Percentiles rank a stretch among this genome's conserved stretches.
Conservation (phyloP, 2,797 vertebrate genomes). For the Euphonia xanthogaster region DNA sequence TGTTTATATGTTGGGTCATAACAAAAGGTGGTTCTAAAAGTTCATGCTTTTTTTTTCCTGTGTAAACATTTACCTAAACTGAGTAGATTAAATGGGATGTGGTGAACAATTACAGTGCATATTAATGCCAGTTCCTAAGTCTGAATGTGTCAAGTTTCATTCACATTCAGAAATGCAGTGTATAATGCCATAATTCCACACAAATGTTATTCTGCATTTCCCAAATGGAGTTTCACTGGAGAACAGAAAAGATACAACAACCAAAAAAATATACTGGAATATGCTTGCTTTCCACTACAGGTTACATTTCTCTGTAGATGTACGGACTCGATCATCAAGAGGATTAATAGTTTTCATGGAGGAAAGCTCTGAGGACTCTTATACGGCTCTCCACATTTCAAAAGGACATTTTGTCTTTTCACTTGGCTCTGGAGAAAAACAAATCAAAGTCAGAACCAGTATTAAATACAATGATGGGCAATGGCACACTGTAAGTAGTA, state of each 20-base stretch:
- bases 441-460: constrained; percentile 84
- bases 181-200: background rate
- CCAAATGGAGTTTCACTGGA: background rate
- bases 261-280: background rate
- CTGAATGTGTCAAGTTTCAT: background rate
- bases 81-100: background rate
- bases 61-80: background rate
- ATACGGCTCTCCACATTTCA: constrained; percentile 85
- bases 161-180: background rate
- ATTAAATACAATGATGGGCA: constrained; percentile 87
- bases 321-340: constrained; percentile 80
- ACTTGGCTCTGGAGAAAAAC: constrained; percentile 71
- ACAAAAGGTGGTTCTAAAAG: background rate
- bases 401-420: constrained; percentile 87
- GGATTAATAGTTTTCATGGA: constrained; percentile 86
- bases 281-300: constrained; percentile 63
- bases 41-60: background rate
- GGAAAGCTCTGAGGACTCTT: constrained; percentile 75
- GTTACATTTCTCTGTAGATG: constrained; percentile 85
- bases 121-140: background rate
- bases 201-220: background rate
- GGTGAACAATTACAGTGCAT: background rate
- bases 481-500: constrained; percentile 89
- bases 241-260: background rate
- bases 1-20: background rate